These are phyloP conservation scores for Xestia c-nigrum DNA, from an alignment of 2,888 invertebrate species.

Conservation along the genomic window DNA sequence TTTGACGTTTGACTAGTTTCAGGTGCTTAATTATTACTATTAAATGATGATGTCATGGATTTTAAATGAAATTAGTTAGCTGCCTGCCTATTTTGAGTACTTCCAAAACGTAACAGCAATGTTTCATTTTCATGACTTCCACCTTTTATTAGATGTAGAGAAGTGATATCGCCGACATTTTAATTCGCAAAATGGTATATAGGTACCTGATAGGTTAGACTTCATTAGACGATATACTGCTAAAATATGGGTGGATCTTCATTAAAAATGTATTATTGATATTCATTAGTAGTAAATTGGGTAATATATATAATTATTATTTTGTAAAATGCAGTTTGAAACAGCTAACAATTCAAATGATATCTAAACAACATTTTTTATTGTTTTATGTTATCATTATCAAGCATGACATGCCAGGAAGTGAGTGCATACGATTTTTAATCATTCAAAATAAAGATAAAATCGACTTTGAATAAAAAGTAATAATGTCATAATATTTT, in stretches of 20 bases:
- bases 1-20: slow-evolving; percentile 59
- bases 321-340: slow-evolving; percentile 27
- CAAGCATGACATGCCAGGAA: neutral
- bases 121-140: neutral
- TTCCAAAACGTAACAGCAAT: neutral
- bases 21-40: slow-evolving; percentile 61
- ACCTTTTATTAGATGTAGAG: neutral
- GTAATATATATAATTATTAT: neutral
- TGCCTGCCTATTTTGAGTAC: neutral
- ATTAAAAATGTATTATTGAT: slow-evolving; percentile 12
- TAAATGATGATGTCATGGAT: slow-evolving; percentile 18
- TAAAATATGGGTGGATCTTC: slow-evolving; percentile 19
- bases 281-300: slow-evolving; percentile 22
- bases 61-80: neutral
- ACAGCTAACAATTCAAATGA: slow-evolving; percentile 12
- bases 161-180: neutral
- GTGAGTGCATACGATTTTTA: slow-evolving; percentile 1
- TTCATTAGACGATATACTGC: neutral
- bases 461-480: neutral
- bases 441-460: neutral
- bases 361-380: slow-evolving; percentile 14
- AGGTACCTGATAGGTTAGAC: neutral
- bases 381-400: slow-evolving; percentile 34
- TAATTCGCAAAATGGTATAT: neutral
- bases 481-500: no score